A percentile compares a stretch with the other conserved stretches of the same genome.
Evolutionary conservation across 2,888 invertebrate species (phyloP).

Genomic region (Parascotia fuliginaria): DNA sequence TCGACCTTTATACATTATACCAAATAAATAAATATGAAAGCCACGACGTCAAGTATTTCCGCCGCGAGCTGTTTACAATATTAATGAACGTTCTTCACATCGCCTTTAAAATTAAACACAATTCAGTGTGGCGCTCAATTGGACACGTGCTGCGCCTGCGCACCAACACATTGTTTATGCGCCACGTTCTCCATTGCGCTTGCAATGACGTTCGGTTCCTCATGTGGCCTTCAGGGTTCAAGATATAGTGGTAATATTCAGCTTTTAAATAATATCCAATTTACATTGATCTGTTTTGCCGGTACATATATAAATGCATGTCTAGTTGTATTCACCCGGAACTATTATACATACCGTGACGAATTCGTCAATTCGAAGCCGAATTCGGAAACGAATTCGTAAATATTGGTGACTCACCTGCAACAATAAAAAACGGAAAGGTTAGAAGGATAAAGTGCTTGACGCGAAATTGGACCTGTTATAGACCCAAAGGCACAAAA

Average conservation of each 20-base stretch:
- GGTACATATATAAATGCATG: conserved; percentile 18
- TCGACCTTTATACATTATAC: background rate
- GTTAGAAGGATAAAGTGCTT: conserved; percentile 12
- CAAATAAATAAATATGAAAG: conserved; percentile 19
- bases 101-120: conserved; percentile 34
- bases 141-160: conserved; percentile 35
- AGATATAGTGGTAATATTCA: conserved; percentile 4
- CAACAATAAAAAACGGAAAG: conserved; percentile 47
- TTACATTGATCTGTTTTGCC: conserved; percentile 28
- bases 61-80: conserved; percentile 41
- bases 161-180: conserved; percentile 36
- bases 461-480: conserved; percentile 30
- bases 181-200: conserved; percentile 22
- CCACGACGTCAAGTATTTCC: conserved; percentile 39
- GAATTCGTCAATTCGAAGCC: conserved; percentile 3
- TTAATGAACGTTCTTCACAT: conserved; percentile 36
- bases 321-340: conserved; percentile 22
- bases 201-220: conserved; percentile 15
- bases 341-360: conserved; percentile 14
- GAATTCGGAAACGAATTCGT: background rate
- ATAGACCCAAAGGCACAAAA: conserved; percentile 28
- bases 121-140: conserved; percentile 34
- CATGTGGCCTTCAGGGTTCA: conserved; percentile 13
- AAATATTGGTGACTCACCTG: conserved; percentile 50
- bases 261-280: background rate